These are phyloP conservation scores for Drosophila orosa DNA, from an alignment of 1,140 invertebrate species.

Conservation along the genomic window DNA sequence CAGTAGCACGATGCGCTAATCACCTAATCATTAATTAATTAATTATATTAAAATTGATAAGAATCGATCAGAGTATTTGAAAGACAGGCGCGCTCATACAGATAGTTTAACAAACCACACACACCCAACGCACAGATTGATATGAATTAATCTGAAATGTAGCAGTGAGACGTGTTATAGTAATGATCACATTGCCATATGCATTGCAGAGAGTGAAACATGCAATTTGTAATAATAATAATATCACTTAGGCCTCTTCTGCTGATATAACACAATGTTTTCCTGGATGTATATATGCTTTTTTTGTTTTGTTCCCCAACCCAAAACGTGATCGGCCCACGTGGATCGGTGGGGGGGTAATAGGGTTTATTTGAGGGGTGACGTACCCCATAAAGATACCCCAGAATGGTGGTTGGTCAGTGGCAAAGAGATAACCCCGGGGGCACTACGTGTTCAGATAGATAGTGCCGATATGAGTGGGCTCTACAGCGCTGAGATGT, in stretches of 20 bases:
- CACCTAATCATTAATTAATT: slow-evolving; percentile 8
- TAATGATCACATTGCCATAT: background rate
- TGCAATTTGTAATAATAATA: slow-evolving; percentile 28
- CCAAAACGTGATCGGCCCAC: slow-evolving; percentile 66
- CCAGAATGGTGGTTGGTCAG: slow-evolving; percentile 21
- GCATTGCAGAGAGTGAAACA: slow-evolving; percentile 14
- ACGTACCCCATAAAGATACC: slow-evolving; percentile 39
- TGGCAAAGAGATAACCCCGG: slow-evolving; percentile 40
- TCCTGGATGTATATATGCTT: slow-evolving; percentile 26
- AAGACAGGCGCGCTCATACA: slow-evolving; percentile 2
- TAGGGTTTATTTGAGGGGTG: slow-evolving; percentile 31
- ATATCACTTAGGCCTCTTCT: slow-evolving; percentile 26
- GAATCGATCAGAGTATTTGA: background rate
- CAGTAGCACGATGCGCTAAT: background rate
- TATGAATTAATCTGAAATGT: slow-evolving; percentile 11
- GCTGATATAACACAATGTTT: slow-evolving; percentile 37
- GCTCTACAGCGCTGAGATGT: slow-evolving; percentile 1
- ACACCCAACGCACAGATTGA: background rate
- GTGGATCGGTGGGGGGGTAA: slow-evolving; percentile 35
- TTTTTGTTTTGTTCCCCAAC: slow-evolving; percentile 37
- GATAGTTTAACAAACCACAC: slow-evolving; percentile 1
- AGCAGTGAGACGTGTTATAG: slow-evolving; percentile 22
- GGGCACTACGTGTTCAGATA: slow-evolving; percentile 40
- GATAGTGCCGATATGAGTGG: slow-evolving; percentile 31
- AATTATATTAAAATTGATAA: slow-evolving; percentile 3